Percentiles rank a stretch among this genome's conserved stretches.
phyloP scores from a whole-genome alignment of 2,113 vertebrate species.

The Ciconia stormi region DNA sequence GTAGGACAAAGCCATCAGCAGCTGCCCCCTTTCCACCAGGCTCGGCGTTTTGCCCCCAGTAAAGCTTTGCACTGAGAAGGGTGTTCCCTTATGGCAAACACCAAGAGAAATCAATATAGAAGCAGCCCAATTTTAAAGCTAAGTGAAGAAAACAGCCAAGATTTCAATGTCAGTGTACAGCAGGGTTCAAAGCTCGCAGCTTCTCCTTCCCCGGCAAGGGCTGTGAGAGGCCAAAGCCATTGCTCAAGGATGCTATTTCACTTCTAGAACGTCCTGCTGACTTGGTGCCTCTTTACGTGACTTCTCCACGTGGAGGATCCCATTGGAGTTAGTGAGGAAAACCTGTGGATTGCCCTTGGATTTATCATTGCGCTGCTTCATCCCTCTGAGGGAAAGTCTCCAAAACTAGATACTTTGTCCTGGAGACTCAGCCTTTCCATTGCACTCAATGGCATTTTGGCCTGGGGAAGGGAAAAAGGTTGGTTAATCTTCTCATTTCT shows the following conservation, averaged over 20 bases:
- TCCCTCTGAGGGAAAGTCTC: background rate
- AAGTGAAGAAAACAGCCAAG: background rate
- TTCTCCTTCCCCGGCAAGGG: background rate
- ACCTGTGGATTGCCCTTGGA: background rate
- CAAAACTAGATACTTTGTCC: background rate
- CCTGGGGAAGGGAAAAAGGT: background rate
- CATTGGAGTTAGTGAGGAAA: background rate
- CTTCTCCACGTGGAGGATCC: background rate
- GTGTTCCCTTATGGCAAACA: background rate
- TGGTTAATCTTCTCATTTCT: background rate
- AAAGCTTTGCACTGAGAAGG: background rate
- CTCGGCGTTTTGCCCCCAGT: fast-evolving
- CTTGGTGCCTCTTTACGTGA: background rate
- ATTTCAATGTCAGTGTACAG: background rate
- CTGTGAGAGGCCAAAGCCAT: background rate
- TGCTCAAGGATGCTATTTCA: background rate
- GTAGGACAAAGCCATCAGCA: background rate
- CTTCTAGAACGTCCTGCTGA: background rate
- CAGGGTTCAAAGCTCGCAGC: background rate
- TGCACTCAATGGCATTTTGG: background rate
- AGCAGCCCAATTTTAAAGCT: background rate
- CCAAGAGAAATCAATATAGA: background rate
- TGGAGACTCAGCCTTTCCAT: background rate
- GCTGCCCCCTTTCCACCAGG: background rate
- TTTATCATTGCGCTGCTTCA: background rate